A percentile compares a stretch with the other conserved stretches of the same genome.
Evolutionary conservation across 2,797 vertebrate species (phyloP).

Genomic region (Acanthis flammea): DNA sequence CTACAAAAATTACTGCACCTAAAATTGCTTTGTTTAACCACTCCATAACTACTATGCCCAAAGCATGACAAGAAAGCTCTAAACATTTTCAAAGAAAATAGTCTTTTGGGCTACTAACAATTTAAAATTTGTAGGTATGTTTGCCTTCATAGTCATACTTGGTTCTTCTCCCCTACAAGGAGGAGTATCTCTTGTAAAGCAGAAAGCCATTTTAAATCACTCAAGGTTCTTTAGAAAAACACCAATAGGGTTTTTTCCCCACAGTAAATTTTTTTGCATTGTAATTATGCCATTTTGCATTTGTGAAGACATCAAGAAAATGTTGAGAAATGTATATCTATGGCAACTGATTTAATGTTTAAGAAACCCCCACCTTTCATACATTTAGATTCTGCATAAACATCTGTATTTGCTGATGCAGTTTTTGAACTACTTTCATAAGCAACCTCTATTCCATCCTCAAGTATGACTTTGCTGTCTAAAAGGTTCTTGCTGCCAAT

Average conservation of each 20-base stretch:
- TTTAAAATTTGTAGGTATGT: neutral
- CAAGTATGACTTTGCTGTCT: neutral
- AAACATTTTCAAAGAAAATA: neutral
- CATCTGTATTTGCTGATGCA: neutral
- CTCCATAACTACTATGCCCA: neutral
- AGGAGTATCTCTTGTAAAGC: neutral
- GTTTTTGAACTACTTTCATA: neutral
- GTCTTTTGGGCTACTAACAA: neutral
- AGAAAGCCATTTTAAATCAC: neutral
- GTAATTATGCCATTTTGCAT: neutral
- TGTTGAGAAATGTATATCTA: neutral
- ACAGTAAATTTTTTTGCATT: neutral
- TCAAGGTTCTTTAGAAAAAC: neutral
- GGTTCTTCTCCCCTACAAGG: accelerated
- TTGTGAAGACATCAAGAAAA: neutral
- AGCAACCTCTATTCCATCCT: neutral
- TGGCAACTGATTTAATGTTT: neutral
- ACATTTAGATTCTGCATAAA: neutral
- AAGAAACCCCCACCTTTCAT: neutral
- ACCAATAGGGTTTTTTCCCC: accelerated
- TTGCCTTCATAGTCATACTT: neutral
- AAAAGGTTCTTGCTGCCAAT: neutral
- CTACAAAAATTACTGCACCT: neutral
- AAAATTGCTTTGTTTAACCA: neutral
- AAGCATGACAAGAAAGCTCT: neutral